Conservation (phyloP, 2,888 invertebrate species). For the Polymixis lichenea region DNA sequence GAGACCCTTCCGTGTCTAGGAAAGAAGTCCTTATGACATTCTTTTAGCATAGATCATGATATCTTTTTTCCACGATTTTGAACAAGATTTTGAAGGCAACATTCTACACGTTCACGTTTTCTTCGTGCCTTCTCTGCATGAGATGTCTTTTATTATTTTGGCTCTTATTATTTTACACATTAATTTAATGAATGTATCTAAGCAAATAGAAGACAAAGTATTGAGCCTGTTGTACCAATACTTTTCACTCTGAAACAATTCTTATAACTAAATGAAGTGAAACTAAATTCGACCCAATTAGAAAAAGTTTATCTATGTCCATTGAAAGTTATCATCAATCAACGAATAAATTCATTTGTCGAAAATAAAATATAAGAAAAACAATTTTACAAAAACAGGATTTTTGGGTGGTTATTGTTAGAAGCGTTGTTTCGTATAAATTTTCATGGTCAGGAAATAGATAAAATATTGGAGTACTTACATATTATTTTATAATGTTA, state of each 20-base stretch:
- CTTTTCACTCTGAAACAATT: conserved; percentile 1
- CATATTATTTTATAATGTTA: not conserved
- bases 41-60: not conserved
- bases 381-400: not conserved
- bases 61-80: not conserved
- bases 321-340: conserved; percentile 47
- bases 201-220: not conserved
- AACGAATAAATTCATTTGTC: conserved; percentile 32
- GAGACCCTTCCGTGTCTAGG: not conserved
- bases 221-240: not conserved
- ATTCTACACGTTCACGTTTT: not conserved
- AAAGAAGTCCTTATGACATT: not conserved
- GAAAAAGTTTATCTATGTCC: conserved; percentile 22
- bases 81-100: not conserved
- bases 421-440: not conserved
- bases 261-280: conserved; percentile 7
- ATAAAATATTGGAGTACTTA: not conserved
- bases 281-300: conserved; percentile 44
- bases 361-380: conserved; percentile 1
- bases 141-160: not conserved
- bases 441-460: too few species aligned
- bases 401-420: not conserved
- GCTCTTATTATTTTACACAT: not conserved
- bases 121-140: not conserved
- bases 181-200: not conserved